Percentiles rank a stretch among this genome's conserved stretches.
These are phyloP conservation scores for Oreohelix idahoensis DNA, from an alignment of 1,140 invertebrate genomes.

Conservation along the genomic window DNA sequence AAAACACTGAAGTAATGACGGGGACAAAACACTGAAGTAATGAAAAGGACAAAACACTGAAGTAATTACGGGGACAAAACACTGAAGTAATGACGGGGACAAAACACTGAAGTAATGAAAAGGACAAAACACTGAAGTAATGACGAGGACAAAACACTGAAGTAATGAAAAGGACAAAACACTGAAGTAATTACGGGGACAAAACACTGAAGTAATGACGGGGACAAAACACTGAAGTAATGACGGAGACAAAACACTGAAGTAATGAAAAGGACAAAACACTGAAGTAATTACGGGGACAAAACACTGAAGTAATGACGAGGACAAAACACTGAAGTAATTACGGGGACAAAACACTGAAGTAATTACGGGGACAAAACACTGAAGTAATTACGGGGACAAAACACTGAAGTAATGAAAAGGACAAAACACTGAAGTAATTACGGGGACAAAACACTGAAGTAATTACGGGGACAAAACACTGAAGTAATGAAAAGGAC, in stretches of 20 bases:
- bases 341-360: neutral
- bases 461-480: conserved; percentile 87
- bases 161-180: conserved; percentile 87
- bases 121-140: too few relatives aligned
- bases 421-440: too few relatives aligned
- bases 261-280: conserved; percentile 87
- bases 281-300: too few relatives aligned
- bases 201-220: conserved; percentile 77
- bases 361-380: conserved; percentile 87
- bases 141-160: neutral
- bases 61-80: conserved; percentile 87
- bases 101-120: conserved; percentile 76
- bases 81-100: too few relatives aligned
- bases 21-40: too few relatives aligned
- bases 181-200: too few relatives aligned
- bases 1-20: conserved; percentile 77
- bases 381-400: too few relatives aligned
- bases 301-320: conserved; percentile 77
- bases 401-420: conserved; percentile 76
- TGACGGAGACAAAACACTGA: neutral
- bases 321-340: too few relatives aligned
- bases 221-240: too few relatives aligned
- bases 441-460: neutral
- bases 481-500: too few relatives aligned
- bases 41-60: neutral